Evolutionary conservation across 1,140 invertebrate species (phyloP).

Genomic region (Episyrphus balteatus): DNA sequence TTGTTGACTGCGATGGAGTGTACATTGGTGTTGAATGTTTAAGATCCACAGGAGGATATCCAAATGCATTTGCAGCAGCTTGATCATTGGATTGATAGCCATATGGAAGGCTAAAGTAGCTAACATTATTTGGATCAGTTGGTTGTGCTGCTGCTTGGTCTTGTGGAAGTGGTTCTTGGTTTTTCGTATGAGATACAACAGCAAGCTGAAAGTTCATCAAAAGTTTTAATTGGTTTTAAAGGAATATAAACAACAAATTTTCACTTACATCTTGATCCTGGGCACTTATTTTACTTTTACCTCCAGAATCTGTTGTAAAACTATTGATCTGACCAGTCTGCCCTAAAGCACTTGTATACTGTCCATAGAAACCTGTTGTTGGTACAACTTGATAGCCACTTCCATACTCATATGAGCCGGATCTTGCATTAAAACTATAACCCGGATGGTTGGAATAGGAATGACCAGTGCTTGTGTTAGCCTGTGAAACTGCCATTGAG

Average conservation of each 20-base stretch:
- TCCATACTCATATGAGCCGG: constrained; percentile 28
- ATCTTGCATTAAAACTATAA: constrained; percentile 30
- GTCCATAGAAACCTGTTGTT: constrained; percentile 13
- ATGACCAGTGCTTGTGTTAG: constrained; percentile 6
- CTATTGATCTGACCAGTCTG: constrained; percentile 11
- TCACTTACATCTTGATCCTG: constrained; percentile 31
- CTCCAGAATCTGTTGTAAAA: constrained; percentile 26
- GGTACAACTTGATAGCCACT: constrained; percentile 27
- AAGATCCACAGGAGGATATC: constrained; percentile 1
- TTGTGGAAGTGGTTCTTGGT: not conserved
- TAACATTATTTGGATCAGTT: constrained; percentile 2
- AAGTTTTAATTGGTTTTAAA: not conserved
- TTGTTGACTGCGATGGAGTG: constrained; percentile 3
- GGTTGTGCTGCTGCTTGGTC: not conserved
- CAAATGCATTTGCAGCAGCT: not conserved
- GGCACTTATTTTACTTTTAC: constrained; percentile 24
- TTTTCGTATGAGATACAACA: constrained; percentile 28
- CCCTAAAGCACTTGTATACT: constrained; percentile 20
- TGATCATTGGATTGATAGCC: constrained; percentile 21
- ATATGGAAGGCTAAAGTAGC: constrained; percentile 28
- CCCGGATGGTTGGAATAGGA: constrained; percentile 24
- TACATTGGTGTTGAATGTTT: constrained; percentile 1
- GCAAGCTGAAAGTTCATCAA: constrained; percentile 14
- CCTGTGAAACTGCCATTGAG: too few species aligned
- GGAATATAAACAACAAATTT: not conserved